Conservation (phyloP, 2,888 invertebrate species). For the Aspidiotus rigidus region DNA sequence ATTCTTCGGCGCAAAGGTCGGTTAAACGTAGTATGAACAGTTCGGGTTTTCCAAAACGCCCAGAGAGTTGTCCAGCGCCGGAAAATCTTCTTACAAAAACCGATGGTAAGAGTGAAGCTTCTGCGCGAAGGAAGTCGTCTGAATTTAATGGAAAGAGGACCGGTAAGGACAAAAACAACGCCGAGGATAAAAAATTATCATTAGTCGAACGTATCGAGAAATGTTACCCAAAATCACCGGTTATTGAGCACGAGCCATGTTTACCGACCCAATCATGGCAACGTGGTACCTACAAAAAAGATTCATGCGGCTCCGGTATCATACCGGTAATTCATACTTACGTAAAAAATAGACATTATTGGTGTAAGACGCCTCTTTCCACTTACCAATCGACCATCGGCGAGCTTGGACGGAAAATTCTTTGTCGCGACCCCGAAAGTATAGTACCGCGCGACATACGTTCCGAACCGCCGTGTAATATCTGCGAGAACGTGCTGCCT, state of each 20-base stretch:
- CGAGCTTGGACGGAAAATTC: slow-evolving; percentile 14
- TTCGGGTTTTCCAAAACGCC: no score
- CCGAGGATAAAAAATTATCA: neutral
- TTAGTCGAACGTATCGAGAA: neutral
- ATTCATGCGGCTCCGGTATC: slow-evolving; percentile 24
- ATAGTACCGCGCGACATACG: slow-evolving; percentile 11
- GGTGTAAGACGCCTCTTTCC: slow-evolving; percentile 18
- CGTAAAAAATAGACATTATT: neutral
- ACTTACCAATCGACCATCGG: slow-evolving; percentile 28
- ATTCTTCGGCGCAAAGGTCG: no score
- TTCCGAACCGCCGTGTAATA: slow-evolving; percentile 17
- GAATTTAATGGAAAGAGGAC: no score
- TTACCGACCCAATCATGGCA: neutral
- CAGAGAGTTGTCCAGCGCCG: no score
- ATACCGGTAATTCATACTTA: neutral
- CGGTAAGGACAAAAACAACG: neutral
- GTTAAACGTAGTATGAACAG: no score
- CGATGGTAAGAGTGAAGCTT: no score
- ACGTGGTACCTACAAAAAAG: neutral
- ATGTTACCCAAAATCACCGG: neutral
- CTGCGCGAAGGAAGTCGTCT: no score
- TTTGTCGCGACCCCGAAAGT: slow-evolving; percentile 16
- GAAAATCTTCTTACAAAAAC: no score
- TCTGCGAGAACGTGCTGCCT: slow-evolving; percentile 13
- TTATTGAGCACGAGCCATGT: neutral